Conservation (phyloP, 2,888 invertebrate species). For the Mythimna lalbum region DNA sequence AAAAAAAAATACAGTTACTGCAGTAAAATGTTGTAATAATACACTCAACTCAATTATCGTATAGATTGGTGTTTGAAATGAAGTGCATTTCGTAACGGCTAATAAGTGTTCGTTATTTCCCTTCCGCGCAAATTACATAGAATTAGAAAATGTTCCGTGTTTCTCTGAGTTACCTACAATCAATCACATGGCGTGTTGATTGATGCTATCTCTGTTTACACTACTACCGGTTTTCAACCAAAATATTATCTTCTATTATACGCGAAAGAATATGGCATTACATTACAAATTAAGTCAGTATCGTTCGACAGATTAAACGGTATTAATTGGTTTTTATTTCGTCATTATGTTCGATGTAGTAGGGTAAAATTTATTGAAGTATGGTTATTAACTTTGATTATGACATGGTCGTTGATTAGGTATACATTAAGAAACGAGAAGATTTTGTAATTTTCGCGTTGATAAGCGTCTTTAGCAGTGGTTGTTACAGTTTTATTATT, state of each 20-base stretch:
- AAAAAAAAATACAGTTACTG: neutral
- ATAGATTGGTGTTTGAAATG: slow-evolving; percentile 1
- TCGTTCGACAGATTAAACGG: neutral
- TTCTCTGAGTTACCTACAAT: slow-evolving; percentile 49
- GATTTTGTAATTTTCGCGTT: neutral
- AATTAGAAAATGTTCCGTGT: slow-evolving; percentile 59
- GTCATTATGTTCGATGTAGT: neutral
- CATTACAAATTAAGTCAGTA: slow-evolving; percentile 1
- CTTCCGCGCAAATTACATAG: slow-evolving; percentile 53
- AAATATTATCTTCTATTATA: slow-evolving; percentile 2
- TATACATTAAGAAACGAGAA: neutral
- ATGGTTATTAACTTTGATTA: neutral
- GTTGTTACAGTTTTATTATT: neutral
- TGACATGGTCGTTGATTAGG: neutral
- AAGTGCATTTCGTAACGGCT: slow-evolving; percentile 32
- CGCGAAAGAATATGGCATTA: slow-evolving; percentile 4
- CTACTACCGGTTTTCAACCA: slow-evolving; percentile 30
- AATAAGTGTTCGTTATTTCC: slow-evolving; percentile 25
- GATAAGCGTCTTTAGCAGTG: neutral
- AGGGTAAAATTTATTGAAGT: neutral
- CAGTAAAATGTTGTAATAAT: slow-evolving; percentile 1
- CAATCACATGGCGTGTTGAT: slow-evolving; percentile 56
- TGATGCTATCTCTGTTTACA: slow-evolving; percentile 25
- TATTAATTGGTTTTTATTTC: neutral
- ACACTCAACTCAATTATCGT: slow-evolving; percentile 1